These are phyloP conservation scores for Clavelina lepadiformis DNA, from an alignment of 23 tunicate species.

Conservation along the genomic window DNA sequence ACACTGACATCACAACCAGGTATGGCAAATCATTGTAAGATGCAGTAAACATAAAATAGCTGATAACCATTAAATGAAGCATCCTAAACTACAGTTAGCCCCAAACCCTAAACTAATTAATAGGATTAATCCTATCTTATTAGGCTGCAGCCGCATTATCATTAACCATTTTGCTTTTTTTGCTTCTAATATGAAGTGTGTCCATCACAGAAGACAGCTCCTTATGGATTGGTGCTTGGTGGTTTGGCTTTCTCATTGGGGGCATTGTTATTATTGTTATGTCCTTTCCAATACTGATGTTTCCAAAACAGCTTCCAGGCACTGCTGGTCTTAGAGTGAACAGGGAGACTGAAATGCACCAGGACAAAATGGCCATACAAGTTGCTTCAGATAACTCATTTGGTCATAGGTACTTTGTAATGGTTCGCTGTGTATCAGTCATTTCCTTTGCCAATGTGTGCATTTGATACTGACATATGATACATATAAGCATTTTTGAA, in stretches of 20 bases:
- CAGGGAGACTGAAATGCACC: slow-evolving; percentile 71
- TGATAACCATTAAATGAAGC: neutral
- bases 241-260: slow-evolving; percentile 66
- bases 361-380: slow-evolving; percentile 9
- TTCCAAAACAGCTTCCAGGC: slow-evolving; percentile 60
- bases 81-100: neutral
- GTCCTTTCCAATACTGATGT: slow-evolving; percentile 53
- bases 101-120: neutral
- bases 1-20: slow-evolving; percentile 36
- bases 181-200: slow-evolving; percentile 17
- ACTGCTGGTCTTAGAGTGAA: slow-evolving; percentile 35
- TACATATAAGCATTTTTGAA: neutral
- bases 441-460: too few relatives aligned
- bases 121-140: too few relatives aligned
- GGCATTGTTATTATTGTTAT: slow-evolving; percentile 33
- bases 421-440: neutral
- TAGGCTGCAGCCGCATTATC: too few relatives aligned
- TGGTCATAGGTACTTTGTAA: slow-evolving; percentile 16
- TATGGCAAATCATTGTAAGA: too few relatives aligned
- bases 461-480: neutral
- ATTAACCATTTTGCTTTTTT: neutral
- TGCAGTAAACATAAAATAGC: neutral
- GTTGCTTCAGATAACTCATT: slow-evolving; percentile 6
- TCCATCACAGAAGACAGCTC: slow-evolving; percentile 38
- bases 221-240: slow-evolving; percentile 82